A percentile compares a stretch with the other conserved stretches of the same genome.
These are phyloP conservation scores for Eustalomyia histrio DNA, from an alignment of 2,888 invertebrate genomes.

Conservation along the genomic window DNA sequence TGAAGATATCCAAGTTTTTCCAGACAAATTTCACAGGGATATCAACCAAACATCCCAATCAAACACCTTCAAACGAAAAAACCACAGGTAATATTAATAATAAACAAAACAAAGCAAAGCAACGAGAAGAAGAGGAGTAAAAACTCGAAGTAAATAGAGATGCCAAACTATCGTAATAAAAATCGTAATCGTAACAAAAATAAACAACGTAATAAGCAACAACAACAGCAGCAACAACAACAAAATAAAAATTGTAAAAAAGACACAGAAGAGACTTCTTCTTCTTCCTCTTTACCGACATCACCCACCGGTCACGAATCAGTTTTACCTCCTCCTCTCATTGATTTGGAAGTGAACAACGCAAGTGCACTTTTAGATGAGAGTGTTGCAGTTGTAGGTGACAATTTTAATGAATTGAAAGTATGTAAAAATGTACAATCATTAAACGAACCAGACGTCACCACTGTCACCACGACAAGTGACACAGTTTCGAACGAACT, in stretches of 20 bases:
- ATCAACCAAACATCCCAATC: neutral
- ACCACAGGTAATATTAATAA: conserved; percentile 37
- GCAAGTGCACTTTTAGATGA: conserved; percentile 40
- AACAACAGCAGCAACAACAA: conserved; percentile 60
- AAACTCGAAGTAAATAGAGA: conserved; percentile 47
- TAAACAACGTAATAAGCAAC: conserved; percentile 65
- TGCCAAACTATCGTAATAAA: conserved; percentile 72
- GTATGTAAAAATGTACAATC: conserved; percentile 22
- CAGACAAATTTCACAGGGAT: conserved; percentile 25
- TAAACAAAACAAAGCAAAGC: conserved; percentile 22
- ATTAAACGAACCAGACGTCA: conserved; percentile 44
- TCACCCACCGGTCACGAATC: conserved; percentile 19
- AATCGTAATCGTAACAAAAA: conserved; percentile 69
- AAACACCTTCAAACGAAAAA: conserved; percentile 2
- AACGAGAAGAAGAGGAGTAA: conserved; percentile 73
- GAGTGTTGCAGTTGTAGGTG: conserved; percentile 2
- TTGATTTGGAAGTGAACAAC: conserved; percentile 17
- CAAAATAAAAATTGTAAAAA: conserved; percentile 48
- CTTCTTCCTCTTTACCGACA: conserved; percentile 38
- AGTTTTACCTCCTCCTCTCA: neutral
- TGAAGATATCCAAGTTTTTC: conserved; percentile 28
- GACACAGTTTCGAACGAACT: conserved; percentile 59
- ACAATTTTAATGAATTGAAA: conserved; percentile 12
- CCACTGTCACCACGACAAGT: conserved; percentile 40
- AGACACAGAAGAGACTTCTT: conserved; percentile 40